Conservation (phyloP, 2,113 vertebrate genomes). For the Forbesichthys agassizii region DNA sequence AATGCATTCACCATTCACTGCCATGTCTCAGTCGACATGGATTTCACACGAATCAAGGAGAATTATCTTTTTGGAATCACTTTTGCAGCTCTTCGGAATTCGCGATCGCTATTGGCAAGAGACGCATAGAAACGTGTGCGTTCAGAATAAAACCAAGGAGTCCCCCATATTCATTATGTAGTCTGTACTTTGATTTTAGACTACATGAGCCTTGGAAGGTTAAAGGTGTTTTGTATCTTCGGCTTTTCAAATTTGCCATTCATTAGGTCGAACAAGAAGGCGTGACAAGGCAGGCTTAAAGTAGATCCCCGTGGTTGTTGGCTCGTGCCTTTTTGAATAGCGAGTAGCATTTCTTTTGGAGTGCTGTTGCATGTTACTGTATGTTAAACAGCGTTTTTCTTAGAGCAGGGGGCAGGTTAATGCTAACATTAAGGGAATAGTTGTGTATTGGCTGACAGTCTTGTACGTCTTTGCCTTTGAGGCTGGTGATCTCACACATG, state of each 20-base stretch:
- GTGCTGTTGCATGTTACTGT: not conserved
- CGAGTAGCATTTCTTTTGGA: not conserved
- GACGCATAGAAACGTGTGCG: constrained; percentile 4
- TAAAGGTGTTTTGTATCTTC: constrained; percentile 29
- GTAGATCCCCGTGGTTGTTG: constrained; percentile 12
- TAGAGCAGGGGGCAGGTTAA: constrained; percentile 25
- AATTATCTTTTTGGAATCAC: constrained; percentile 20
- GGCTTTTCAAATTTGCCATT: constrained; percentile 27
- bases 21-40: constrained; percentile 54
- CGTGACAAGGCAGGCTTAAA: not conserved
- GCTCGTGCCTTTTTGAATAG: not conserved
- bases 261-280: constrained; percentile 1
- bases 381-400: not conserved
- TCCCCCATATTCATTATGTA: constrained; percentile 28
- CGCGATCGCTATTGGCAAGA: constrained; percentile 15
- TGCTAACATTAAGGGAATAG: constrained; percentile 36
- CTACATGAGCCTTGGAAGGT: constrained; percentile 27
- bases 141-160: constrained; percentile 43
- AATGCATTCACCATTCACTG: constrained; percentile 54
- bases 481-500: constrained; percentile 39
- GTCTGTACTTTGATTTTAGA: constrained; percentile 13
- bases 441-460: constrained; percentile 44
- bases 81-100: constrained; percentile 53
- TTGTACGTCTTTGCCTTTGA: constrained; percentile 34
- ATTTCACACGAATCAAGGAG: constrained; percentile 30